Evolutionary conservation across 2,113 vertebrate species (phyloP).

Genomic region (Hystrix brachyura): DNA sequence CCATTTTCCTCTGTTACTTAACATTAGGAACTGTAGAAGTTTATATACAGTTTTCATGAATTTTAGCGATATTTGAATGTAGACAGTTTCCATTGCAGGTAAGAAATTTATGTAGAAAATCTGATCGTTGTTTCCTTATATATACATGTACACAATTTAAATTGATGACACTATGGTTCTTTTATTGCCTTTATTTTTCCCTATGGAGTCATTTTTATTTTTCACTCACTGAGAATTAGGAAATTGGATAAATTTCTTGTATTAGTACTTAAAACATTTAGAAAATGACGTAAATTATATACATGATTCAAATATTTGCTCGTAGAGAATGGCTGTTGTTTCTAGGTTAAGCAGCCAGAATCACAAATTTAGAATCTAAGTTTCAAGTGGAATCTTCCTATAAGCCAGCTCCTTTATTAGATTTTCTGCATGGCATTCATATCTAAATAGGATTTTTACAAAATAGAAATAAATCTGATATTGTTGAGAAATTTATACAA

Average conservation of each 20-base stretch:
- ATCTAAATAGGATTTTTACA: background rate
- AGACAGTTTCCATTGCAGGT: background rate
- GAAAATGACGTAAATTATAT: background rate
- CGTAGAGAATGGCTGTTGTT: background rate
- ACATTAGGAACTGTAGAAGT: background rate
- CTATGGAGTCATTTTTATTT: background rate
- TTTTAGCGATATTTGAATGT: conserved; percentile 5
- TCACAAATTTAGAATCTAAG: background rate
- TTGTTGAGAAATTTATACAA: background rate
- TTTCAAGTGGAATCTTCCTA: background rate
- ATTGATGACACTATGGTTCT: background rate
- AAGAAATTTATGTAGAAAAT: background rate
- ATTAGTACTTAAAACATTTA: background rate
- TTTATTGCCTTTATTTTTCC: background rate
- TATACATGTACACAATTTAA: background rate
- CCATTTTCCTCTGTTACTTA: background rate
- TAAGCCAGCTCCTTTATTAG: background rate
- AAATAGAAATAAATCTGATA: background rate
- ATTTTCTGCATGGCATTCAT: background rate
- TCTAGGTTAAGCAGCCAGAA: background rate
- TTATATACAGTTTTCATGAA: background rate
- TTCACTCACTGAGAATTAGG: background rate
- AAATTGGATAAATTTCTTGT: background rate
- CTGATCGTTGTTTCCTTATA: background rate
- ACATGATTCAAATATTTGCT: background rate